Percentiles rank a stretch among this genome's conserved stretches.
Evolutionary conservation across 2,888 invertebrate genomes (phyloP).

Genomic region (Dryomyza anilis): DNA sequence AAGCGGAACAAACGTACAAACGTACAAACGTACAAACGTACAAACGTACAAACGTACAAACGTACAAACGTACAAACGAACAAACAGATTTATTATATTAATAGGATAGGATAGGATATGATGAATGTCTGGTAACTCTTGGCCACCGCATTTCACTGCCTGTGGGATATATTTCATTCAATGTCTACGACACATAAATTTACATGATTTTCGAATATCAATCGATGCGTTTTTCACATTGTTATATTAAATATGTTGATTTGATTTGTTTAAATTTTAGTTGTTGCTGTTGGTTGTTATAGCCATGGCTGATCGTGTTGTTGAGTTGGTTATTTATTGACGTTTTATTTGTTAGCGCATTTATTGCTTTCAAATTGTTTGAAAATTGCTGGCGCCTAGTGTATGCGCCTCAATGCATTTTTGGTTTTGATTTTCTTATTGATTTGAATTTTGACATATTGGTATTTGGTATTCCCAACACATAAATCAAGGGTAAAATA

Average conservation of each 20-base stretch:
- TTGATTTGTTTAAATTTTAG: background rate
- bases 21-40: no score
- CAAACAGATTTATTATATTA: no score
- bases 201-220: background rate
- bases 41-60: no score
- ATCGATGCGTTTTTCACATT: background rate
- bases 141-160: no score
- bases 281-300: background rate
- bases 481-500: no score
- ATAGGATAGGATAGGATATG: no score
- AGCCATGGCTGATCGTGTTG: background rate
- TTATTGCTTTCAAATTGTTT: constrained; percentile 7
- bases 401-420: background rate
- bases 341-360: background rate
- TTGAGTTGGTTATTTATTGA: background rate
- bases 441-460: no score
- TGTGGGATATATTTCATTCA: background rate
- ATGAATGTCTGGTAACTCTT: no score
- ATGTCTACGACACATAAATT: background rate
- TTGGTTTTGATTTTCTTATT: no score
- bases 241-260: background rate
- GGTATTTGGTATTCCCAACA: no score
- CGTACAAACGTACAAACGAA: no score
- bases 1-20: no score
- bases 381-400: constrained; percentile 8